These are phyloP conservation scores for Chaenodraco wilsoni DNA, from an alignment of 2,797 vertebrate genomes.

Conservation along the genomic window DNA sequence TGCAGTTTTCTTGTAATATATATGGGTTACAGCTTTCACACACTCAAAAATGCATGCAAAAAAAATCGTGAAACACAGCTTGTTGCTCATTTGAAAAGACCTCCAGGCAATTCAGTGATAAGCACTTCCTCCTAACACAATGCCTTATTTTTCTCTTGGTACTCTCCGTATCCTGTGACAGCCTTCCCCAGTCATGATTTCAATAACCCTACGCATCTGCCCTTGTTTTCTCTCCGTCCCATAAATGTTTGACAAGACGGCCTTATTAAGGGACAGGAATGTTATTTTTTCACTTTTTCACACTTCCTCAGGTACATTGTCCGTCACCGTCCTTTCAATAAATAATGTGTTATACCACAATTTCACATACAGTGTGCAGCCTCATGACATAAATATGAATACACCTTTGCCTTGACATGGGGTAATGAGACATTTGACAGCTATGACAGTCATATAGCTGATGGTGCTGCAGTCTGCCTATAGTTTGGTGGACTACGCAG, in stretches of 20 bases:
- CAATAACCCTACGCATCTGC: slow-evolving; percentile 65
- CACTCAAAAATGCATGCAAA: slow-evolving; percentile 25
- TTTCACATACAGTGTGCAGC: slow-evolving; percentile 59
- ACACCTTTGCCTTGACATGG: slow-evolving; percentile 74
- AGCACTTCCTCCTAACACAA: slow-evolving; percentile 75
- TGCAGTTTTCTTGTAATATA: slow-evolving; percentile 59
- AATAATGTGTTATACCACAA: slow-evolving; percentile 70
- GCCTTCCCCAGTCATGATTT: slow-evolving; percentile 63
- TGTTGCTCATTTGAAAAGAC: slow-evolving; percentile 68
- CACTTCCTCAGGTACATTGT: slow-evolving; percentile 69
- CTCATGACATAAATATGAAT: slow-evolving; percentile 76
- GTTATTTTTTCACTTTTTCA: slow-evolving; percentile 69
- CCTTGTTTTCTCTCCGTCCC: slow-evolving; percentile 73
- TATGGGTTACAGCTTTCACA: slow-evolving; percentile 42
- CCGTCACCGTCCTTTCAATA: slow-evolving; percentile 77
- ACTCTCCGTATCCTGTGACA: slow-evolving; percentile 70
- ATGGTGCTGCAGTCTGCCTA: slow-evolving; percentile 56
- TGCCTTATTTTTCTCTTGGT: slow-evolving; percentile 47
- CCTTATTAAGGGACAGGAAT: slow-evolving; percentile 71
- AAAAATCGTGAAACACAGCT: slow-evolving; percentile 44
- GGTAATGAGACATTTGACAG: slow-evolving; percentile 76
- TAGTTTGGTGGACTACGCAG: slow-evolving; percentile 58
- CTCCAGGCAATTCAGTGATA: slow-evolving; percentile 62
- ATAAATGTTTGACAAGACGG: slow-evolving; percentile 81
- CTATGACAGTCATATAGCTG: slow-evolving; percentile 68